phyloP scores from a whole-genome alignment of 2,888 invertebrate genomes.

The Chironomus tentans region DNA sequence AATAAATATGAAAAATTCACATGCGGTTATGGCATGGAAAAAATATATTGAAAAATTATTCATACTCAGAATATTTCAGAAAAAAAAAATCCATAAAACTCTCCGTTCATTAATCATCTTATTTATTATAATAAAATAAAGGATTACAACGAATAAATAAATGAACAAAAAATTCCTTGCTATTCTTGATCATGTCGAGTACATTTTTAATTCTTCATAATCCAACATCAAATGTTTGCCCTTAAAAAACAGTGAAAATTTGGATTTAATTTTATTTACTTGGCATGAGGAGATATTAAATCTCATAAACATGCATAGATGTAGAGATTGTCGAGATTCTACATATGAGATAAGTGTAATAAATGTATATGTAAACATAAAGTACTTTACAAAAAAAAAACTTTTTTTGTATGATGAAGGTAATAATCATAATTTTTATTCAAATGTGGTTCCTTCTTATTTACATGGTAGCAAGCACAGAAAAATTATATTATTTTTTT shows the following conservation, averaged over 20 bases:
- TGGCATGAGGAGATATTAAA: background rate
- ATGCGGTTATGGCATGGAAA: too few species aligned
- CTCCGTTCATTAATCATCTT: too few species aligned
- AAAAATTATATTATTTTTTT: background rate
- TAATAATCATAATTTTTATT: constrained; percentile 25
- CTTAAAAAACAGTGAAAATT: background rate
- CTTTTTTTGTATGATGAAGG: background rate
- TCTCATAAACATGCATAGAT: background rate
- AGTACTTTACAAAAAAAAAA: too few species aligned
- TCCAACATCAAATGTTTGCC: constrained; percentile 8
- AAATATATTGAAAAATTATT: too few species aligned
- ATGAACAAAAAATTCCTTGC: background rate
- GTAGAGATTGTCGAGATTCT: background rate
- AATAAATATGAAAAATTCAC: too few species aligned
- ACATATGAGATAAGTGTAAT: background rate
- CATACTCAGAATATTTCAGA: too few species aligned
- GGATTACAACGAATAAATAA: background rate
- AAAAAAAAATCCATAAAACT: too few species aligned
- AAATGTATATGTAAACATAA: background rate
- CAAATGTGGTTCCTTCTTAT: constrained; percentile 23
- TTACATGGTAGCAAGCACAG: background rate
- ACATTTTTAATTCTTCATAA: background rate
- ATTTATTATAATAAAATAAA: too few species aligned
- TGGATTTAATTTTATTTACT: constrained; percentile 5
- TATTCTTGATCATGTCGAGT: background rate